Percentiles rank a stretch among this genome's conserved stretches.
These are phyloP conservation scores for Etia nguti DNA, from an alignment of 2,113 vertebrate species.

Conservation along the genomic window DNA sequence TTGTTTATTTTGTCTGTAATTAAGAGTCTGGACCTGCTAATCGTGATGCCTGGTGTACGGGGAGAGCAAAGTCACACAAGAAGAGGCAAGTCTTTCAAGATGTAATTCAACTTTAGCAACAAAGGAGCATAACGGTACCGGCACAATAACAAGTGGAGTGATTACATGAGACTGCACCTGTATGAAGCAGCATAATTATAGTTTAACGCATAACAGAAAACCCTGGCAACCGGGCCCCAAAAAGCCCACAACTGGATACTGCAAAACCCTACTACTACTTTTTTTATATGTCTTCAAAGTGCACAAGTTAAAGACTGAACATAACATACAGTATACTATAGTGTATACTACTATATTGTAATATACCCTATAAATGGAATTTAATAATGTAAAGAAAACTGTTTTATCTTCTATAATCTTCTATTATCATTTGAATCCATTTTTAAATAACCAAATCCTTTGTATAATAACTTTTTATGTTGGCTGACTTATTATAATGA, in stretches of 20 bases:
- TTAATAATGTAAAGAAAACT: neutral
- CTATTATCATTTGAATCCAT: neutral
- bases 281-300: neutral
- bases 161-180: neutral
- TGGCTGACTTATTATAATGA: neutral
- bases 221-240: neutral
- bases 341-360: neutral
- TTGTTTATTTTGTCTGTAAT: conserved; percentile 60
- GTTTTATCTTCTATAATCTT: neutral
- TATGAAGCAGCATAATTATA: neutral
- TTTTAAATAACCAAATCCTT: neutral
- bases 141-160: neutral
- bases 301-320: neutral
- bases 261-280: neutral
- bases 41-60: conserved; percentile 34
- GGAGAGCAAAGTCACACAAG: conserved; percentile 44
- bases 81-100: conserved; percentile 9
- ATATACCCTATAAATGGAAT: neutral
- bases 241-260: neutral
- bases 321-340: neutral
- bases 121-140: neutral
- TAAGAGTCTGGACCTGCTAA: conserved; percentile 52
- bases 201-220: neutral
- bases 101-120: conserved; percentile 19
- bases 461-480: neutral